A percentile compares a stretch with the other conserved stretches of the same genome.
These are phyloP conservation scores for Vanessa atalanta DNA, from an alignment of 1,140 invertebrate genomes.

Conservation along the genomic window DNA sequence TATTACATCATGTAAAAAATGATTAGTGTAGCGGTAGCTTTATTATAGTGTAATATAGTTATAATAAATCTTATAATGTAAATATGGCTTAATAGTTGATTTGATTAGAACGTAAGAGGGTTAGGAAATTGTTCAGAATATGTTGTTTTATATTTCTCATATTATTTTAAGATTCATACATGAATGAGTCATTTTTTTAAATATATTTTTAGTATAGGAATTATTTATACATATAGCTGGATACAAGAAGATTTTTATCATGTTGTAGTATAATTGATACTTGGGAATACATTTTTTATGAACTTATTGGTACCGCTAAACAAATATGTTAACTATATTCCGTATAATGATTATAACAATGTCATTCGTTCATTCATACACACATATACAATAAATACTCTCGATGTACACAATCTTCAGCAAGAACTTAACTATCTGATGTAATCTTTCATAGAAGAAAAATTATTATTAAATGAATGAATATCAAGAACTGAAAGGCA, in stretches of 20 bases:
- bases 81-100: conserved; percentile 31
- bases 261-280: too few relatives aligned
- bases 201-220: not conserved
- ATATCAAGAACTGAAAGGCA: too few relatives aligned
- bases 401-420: too few relatives aligned
- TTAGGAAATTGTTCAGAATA: conserved; percentile 10
- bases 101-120: not conserved
- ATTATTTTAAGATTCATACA: not conserved
- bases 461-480: too few relatives aligned
- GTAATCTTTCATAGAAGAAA: too few relatives aligned
- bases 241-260: not conserved
- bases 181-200: not conserved
- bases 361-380: too few relatives aligned
- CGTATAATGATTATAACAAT: not conserved
- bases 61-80: conserved; percentile 37
- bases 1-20: conserved; percentile 59
- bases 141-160: conserved; percentile 12
- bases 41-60: conserved; percentile 38
- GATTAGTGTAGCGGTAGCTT: conserved; percentile 20
- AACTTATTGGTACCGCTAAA: not conserved
- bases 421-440: too few relatives aligned
- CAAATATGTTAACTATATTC: not conserved
- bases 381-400: too few relatives aligned
- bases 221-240: not conserved
- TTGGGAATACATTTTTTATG: too few relatives aligned